Conservation (phyloP, 2,113 vertebrate species). For the Pseudolaguvia tuberculata region DNA sequence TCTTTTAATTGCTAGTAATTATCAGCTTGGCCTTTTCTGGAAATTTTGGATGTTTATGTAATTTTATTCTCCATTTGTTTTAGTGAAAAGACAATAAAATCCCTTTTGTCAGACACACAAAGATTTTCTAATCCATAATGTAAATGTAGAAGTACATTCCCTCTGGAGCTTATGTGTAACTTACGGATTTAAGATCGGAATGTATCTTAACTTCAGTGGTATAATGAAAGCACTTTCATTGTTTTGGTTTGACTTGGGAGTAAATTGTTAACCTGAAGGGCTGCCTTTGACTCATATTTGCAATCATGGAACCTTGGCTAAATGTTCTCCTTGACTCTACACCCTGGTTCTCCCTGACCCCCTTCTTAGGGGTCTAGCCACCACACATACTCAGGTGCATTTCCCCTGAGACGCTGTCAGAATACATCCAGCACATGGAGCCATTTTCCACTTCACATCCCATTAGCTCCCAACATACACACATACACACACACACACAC, state of each 20-base stretch:
- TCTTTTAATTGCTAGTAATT: neutral
- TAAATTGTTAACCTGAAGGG: neutral
- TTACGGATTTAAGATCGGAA: neutral
- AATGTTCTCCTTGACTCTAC: slow-evolving; percentile 41
- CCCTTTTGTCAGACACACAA: too few relatives aligned
- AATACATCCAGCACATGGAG: slow-evolving; percentile 47
- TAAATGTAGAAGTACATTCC: too few relatives aligned
- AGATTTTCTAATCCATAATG: too few relatives aligned
- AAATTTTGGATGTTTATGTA: too few relatives aligned
- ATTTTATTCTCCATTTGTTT: too few relatives aligned
- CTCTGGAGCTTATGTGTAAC: neutral
- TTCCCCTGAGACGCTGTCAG: slow-evolving; percentile 58
- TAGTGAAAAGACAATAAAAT: too few relatives aligned
- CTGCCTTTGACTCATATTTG: slow-evolving; percentile 20
- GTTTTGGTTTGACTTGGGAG: neutral
- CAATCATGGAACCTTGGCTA: slow-evolving; percentile 30
- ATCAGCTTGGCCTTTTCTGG: too few relatives aligned
- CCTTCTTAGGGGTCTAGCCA: slow-evolving; percentile 24
- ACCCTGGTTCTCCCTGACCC: slow-evolving; percentile 30
- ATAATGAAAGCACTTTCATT: neutral
- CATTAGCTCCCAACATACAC: slow-evolving; percentile 21
- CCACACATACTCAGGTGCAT: slow-evolving; percentile 55
- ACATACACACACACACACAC: neutral
- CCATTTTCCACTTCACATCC: slow-evolving; percentile 54
- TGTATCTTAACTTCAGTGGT: neutral